Evolutionary conservation across 1,140 invertebrate genomes (phyloP).

Genomic region (Drosophila cardini): DNA sequence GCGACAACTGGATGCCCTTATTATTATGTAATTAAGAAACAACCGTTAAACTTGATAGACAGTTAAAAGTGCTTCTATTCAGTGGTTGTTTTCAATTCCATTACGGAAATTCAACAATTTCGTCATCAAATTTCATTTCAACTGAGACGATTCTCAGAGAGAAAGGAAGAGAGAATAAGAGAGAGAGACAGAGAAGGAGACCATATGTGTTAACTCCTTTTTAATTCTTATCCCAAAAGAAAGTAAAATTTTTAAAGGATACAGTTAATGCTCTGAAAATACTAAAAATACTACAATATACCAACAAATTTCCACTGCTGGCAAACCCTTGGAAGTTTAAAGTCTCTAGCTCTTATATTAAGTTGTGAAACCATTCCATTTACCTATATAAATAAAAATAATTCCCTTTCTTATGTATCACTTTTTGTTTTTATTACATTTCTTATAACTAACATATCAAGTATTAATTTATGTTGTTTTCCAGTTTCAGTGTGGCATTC

Average conservation of each 20-base stretch:
- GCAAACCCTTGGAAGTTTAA: no score
- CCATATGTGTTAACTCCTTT: no score
- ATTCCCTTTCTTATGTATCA: no score
- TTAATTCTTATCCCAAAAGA: no score
- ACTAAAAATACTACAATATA: no score
- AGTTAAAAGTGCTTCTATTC: slow-evolving; percentile 23
- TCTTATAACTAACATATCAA: background rate
- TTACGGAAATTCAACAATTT: background rate
- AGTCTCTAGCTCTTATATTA: no score
- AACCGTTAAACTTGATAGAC: slow-evolving; percentile 17
- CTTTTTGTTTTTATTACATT: background rate
- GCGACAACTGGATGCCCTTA: slow-evolving; percentile 24
- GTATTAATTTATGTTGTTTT: background rate
- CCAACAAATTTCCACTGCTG: no score
- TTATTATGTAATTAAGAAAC: slow-evolving; percentile 38
- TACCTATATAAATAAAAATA: no score
- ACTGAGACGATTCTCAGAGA: background rate
- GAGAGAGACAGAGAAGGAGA: background rate
- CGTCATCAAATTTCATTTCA: background rate
- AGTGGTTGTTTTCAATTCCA: background rate
- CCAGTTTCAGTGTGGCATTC: slow-evolving; percentile 39
- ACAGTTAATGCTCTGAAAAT: no score
- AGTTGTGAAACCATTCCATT: no score
- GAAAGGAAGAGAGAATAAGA: background rate
- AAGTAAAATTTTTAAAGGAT: no score